These are phyloP conservation scores for Atrichornis clamosus DNA, from an alignment of 2,113 vertebrate species.

Conservation along the genomic window DNA sequence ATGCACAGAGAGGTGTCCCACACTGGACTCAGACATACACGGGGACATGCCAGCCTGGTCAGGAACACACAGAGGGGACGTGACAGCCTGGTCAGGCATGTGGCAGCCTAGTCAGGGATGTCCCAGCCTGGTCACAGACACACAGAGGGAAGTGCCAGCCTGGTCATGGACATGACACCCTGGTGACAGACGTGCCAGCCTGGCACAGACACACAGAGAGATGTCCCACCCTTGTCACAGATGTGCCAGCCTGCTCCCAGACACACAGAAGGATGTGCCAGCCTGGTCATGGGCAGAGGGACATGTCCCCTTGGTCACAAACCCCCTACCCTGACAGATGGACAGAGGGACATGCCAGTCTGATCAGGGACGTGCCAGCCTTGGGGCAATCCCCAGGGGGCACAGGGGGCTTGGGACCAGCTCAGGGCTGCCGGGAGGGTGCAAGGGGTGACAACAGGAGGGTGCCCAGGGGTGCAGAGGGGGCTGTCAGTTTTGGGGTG, in stretches of 20 bases:
- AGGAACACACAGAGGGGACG: accelerated
- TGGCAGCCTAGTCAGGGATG: neutral
- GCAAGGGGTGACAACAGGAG: neutral
- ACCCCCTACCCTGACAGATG: neutral
- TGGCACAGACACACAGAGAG: neutral
- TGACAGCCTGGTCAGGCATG: neutral
- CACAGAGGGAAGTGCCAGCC: neutral
- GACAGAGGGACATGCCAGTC: neutral
- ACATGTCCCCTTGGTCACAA: neutral
- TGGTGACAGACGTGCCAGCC: neutral
- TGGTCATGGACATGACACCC: neutral
- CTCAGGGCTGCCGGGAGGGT: neutral
- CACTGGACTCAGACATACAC: neutral
- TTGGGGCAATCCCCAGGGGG: neutral
- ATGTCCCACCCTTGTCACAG: neutral
- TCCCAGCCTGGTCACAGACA: neutral
- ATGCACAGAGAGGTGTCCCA: neutral
- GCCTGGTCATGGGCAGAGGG: neutral
- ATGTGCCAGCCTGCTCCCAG: neutral
- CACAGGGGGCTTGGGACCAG: neutral
- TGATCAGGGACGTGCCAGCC: neutral
- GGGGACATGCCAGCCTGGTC: neutral
- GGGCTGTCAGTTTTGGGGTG: neutral
- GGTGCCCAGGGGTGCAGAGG: neutral
- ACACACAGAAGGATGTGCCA: neutral